Evolutionary conservation across 2,797 vertebrate genomes (phyloP), one percentile per base, ranked within the genome.

Genomic region (Alauda arvensis): DNA sequence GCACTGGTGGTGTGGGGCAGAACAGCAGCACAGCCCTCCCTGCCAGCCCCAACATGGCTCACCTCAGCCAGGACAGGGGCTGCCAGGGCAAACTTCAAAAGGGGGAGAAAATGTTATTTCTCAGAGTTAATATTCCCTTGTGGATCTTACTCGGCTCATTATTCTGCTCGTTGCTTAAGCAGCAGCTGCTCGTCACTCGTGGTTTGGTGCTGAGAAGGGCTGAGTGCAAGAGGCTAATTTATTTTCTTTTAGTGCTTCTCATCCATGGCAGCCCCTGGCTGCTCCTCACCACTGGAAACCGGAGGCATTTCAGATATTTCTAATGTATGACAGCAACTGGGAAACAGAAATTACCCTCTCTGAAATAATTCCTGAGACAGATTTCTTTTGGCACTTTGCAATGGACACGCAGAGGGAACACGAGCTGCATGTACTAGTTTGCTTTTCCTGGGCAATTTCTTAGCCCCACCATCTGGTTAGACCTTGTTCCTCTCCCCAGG

Each of bases 211-310:
- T 88, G 93, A 88, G 90, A 76, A 83, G 87, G 88, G 87, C 84
- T 90, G 88, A 94, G 93, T 71, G 88, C 92, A 90, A 93, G 87
- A 93, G 87, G 93, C 85, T 92, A 91, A 94, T 95, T 91, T 87
- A 90, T 95, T 93, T 93, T 88, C 93, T 92, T 88, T 92, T 89
- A 91, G 89, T 83, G 89, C 91, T 92, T 83, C 85, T 93, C 85
- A 91, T 91, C 88, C 77, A 52, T 83, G 93, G 90, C 90, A 93
- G 93, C 89, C 89, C 87, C 92, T 76, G 89, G 89, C 91, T 91
- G 93, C 91, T 93, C 90, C 83, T 92, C 82, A 81, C 92, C 77
- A 53, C 89, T 83, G 87, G 87, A 79, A 88, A 90, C 85, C 70
- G 31, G 83, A 90, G 87, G 93, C 94, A 85, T 89, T 94, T 93